Evolutionary conservation across 2,888 invertebrate genomes (phyloP), one percentile per base, ranked within the genome.

Genomic region (Piscicola geometra): DNA sequence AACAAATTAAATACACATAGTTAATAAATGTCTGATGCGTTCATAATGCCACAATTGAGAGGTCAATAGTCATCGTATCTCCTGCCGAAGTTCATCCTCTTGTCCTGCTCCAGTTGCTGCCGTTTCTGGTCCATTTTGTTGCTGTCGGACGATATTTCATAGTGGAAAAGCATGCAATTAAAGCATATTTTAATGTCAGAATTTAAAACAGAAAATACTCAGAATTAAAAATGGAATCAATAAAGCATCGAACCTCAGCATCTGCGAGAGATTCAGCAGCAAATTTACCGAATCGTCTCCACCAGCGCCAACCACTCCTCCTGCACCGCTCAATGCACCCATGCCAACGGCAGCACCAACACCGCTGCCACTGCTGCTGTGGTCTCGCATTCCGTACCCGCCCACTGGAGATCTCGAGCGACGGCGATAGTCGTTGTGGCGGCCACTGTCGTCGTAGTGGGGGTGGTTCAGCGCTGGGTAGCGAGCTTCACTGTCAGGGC

Each of bases 191-290:
- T 15, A 47, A 47, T 15, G 21, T 15, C 50, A 47, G 9, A 21
- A 47, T 47, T 21, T 15, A 47, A 47, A 47, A 47, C 12, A 47
- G 21, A 21, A 21, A 21, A 9, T 21, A 47, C 21, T 47, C 50
- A 47, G 12, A 15, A 15, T 47, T 15, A 47, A 15, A 47, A 47
- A 21, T 47, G 9, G 21, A 47, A 9, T 47, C 9, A 21, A 9
- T 47, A 47, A 47, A 15, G 21, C 9, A 47, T 15, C 50, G 41
- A 30, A 70, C 75, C 68, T 36, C n/a, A 75, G 56, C 75, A 75
- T 70, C 32, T 75, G 75, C 32, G 69, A 69, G 52, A 75, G 75
- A 33, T 70, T 75, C 15, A 75, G 60, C 0, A 75, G 75, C 50
- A 75, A 47, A 33, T 75, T 75, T 12, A 75, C 75, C 15, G 75